A percentile compares a stretch with the other conserved stretches of the same genome.
These are phyloP conservation scores for Nanorana parkeri DNA, from an alignment of 2,113 vertebrate species.

Conservation along the genomic window DNA sequence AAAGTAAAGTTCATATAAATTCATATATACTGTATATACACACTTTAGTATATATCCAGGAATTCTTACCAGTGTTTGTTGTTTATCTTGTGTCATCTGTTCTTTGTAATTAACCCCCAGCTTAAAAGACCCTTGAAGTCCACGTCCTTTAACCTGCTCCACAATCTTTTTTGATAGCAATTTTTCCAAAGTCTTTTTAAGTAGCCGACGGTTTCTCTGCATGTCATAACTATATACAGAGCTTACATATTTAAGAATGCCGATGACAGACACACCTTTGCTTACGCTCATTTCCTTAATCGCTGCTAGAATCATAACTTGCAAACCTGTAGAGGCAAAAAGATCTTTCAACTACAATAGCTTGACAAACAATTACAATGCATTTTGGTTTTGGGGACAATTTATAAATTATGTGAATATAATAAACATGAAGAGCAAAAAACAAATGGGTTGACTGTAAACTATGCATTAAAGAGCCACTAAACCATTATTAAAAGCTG, in stretches of 20 bases:
- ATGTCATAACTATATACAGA: constrained; percentile 86
- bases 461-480: no score
- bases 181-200: constrained; percentile 87
- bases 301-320: constrained; percentile 91
- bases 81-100: constrained; percentile 74
- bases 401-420: no score
- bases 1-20: no score
- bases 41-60: neutral
- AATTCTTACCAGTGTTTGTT: constrained; percentile 79
- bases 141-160: constrained; percentile 91
- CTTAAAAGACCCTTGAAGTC: constrained; percentile 91
- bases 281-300: constrained; percentile 90
- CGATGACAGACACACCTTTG: constrained; percentile 89
- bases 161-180: constrained; percentile 87
- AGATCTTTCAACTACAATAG: neutral
- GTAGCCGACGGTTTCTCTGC: constrained; percentile 85
- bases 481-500: no score
- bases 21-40: neutral
- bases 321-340: constrained; percentile 78
- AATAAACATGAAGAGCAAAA: no score
- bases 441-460: no score
- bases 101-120: constrained; percentile 95
- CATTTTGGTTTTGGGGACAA: no score
- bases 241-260: constrained; percentile 90
- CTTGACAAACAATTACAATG: no score